phyloP scores from a whole-genome alignment of 92 coral and sea anemone genomes.

The Bergia sp. region DNA sequence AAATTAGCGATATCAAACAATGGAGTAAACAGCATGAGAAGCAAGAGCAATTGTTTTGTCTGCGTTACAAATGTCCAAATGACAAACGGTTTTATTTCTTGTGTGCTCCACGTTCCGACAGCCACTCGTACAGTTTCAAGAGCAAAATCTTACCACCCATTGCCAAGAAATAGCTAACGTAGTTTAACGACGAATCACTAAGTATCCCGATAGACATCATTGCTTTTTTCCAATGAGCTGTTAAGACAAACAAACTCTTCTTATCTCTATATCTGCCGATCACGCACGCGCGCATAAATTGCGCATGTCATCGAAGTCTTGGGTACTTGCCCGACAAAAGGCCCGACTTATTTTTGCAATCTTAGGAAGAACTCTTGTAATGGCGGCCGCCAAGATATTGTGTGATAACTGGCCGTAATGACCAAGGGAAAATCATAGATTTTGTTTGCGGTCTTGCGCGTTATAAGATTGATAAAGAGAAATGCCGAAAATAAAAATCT shows the following conservation, averaged over 20 bases:
- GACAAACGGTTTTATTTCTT: conserved; percentile 10
- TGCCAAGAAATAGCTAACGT: neutral
- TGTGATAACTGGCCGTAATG: conserved; percentile 36
- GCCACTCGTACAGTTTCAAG: neutral
- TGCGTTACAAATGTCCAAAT: conserved; percentile 14
- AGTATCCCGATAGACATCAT: conserved; percentile 3
- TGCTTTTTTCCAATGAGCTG: conserved; percentile 13
- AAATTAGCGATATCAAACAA: conserved; percentile 32
- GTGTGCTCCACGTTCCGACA: neutral
- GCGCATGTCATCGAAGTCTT: conserved; percentile 16
- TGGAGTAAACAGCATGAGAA: conserved; percentile 16
- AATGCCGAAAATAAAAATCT: conserved; percentile 49
- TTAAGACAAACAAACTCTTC: conserved; percentile 18
- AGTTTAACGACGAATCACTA: neutral
- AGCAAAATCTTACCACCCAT: neutral
- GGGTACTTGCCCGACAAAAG: neutral
- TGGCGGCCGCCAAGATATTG: conserved; percentile 31
- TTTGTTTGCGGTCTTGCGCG: conserved; percentile 45
- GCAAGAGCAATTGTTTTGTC: conserved; percentile 25
- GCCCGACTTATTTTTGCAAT: neutral
- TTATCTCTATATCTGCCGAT: conserved; percentile 14
- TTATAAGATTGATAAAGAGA: conserved; percentile 48
- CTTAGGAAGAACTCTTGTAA: neutral
- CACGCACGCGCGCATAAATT: conserved; percentile 12
- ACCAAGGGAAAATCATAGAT: conserved; percentile 30